A percentile compares a stretch with the other conserved stretches of the same genome.
Evolutionary conservation across 2,888 invertebrate genomes (phyloP).

Genomic region (Ectemnius cavifrons): DNA sequence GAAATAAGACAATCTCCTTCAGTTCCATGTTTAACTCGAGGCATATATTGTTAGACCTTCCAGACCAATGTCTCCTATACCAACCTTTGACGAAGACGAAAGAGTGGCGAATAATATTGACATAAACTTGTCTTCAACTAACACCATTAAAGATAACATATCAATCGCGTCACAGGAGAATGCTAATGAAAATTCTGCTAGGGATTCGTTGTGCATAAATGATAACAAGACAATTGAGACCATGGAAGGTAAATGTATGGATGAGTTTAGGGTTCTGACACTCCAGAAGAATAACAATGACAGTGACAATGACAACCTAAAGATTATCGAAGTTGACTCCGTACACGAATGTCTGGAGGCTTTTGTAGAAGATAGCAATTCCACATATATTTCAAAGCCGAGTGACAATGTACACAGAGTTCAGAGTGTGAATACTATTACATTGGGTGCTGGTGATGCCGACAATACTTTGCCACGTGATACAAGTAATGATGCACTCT

Average conservation of each 20-base stretch:
- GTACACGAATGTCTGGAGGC: slow-evolving; percentile 60
- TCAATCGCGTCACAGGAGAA: slow-evolving; percentile 45
- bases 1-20: background rate
- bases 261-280: slow-evolving; percentile 57
- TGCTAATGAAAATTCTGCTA: slow-evolving; percentile 60
- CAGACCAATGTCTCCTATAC: slow-evolving; percentile 86
- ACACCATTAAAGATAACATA: slow-evolving; percentile 44
- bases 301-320: slow-evolving; percentile 58
- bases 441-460: slow-evolving; percentile 73
- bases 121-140: slow-evolving; percentile 55
- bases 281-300: slow-evolving; percentile 66
- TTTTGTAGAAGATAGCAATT: slow-evolving; percentile 52
- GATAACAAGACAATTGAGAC: slow-evolving; percentile 72
- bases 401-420: slow-evolving; percentile 71
- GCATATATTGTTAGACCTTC: slow-evolving; percentile 79
- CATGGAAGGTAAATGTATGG: slow-evolving; percentile 72
- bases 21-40: background rate
- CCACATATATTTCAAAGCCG: slow-evolving; percentile 59
- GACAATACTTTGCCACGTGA: slow-evolving; percentile 84
- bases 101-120: slow-evolving; percentile 59
- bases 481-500: slow-evolving; percentile 83
- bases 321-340: slow-evolving; percentile 67
- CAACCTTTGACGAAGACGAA: slow-evolving; percentile 80
- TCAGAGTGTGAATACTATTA: slow-evolving; percentile 72
- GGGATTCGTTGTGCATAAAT: slow-evolving; percentile 61